Percentiles rank a stretch among this genome's conserved stretches.
These are phyloP conservation scores for Tetrapedia diversipes DNA, from an alignment of 2,888 invertebrate genomes.

Conservation along the genomic window DNA sequence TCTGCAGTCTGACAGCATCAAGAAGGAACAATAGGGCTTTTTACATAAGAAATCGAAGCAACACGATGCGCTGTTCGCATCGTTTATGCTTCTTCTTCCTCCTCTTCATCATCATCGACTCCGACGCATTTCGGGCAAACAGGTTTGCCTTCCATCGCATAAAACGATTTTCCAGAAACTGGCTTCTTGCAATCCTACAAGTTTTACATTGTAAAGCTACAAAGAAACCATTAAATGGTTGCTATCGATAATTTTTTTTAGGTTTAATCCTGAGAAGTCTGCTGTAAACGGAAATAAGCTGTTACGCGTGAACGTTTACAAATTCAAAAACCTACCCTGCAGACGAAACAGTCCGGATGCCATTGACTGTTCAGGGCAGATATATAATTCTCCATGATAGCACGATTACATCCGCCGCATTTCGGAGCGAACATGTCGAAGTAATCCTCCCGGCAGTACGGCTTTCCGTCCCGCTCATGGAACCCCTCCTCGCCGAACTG, in stretches of 20 bases:
- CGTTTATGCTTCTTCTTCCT: constrained; percentile 79
- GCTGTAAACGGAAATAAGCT: constrained; percentile 16
- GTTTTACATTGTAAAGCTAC: constrained; percentile 50
- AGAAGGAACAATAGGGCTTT: constrained; percentile 51
- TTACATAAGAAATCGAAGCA: constrained; percentile 58
- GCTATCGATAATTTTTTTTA: not conserved
- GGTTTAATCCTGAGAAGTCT: not conserved
- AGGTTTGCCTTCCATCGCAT: constrained; percentile 98
- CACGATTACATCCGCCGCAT: constrained; percentile 97
- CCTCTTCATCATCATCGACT: constrained; percentile 92
- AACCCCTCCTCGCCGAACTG: constrained; percentile 99
- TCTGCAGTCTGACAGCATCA: constrained; percentile 73
- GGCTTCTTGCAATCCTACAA: constrained; percentile 95
- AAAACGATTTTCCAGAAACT: constrained; percentile 97
- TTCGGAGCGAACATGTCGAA: constrained; percentile 99
- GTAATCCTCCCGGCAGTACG: constrained; percentile 97
- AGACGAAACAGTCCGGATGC: constrained; percentile 99
- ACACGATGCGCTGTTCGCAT: constrained; percentile 28
- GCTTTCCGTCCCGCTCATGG: constrained; percentile 97
- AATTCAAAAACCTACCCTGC: constrained; percentile 89
- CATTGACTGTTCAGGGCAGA: constrained; percentile 98
- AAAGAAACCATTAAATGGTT: not conserved
- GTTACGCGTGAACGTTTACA: not conserved
- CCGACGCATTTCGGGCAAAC: constrained; percentile 97
- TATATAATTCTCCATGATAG: constrained; percentile 99